Base-by-base conservation (phyloP, 1,140 invertebrate species). In the Zaprionus africanus region DNA sequence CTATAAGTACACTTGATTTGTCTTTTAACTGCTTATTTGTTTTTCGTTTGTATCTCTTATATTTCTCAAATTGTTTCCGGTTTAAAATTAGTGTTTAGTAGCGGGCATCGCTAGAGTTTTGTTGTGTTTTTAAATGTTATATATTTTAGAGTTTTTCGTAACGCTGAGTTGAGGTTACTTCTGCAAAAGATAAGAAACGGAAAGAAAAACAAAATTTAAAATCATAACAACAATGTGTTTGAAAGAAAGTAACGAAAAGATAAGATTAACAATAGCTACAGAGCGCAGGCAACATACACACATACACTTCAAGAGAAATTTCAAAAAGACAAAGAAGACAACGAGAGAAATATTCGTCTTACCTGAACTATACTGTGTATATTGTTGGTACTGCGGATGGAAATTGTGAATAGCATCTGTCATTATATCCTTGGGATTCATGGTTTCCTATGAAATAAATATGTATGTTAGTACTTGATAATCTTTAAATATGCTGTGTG, bases 371-470 rank as follows among this genome's bases (percentile, higher is more conserved):
- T 99, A 99, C 92, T 99, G 99, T 6, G 99, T 99, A 93, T 99
- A 99, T 93, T 99, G 99, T 93, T 99, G 98, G 94, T 99, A 99
- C 90, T 99, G 98, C 31, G 99, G 99, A 95, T 99, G 99, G 95
- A 99, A 99, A 94, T 99, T 99, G 94, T 99, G 99, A 93, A 99
- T 99, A 91, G 99, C 99, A 94, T 99, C 99, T 90, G 98, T 99
- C 98, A 99, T 99, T 92, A 99, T 99, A 94, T 99, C 99, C 93
- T 99, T 98, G 49, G 99, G 99, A 94, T 99, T 99, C 98, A 99
- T 99, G 5, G 99, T 99, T 96, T 99, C 99, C 97, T 98, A 92
- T 0, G 94, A 94, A 82, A 60, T 5, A 67, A 0, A 26, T 2
- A 1, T 13, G 31, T 0, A 28, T 34, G 1, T 43, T 12, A 61